phyloP scores from a whole-genome alignment of 2,113 vertebrate species.

The Paraplagusia blochii region DNA sequence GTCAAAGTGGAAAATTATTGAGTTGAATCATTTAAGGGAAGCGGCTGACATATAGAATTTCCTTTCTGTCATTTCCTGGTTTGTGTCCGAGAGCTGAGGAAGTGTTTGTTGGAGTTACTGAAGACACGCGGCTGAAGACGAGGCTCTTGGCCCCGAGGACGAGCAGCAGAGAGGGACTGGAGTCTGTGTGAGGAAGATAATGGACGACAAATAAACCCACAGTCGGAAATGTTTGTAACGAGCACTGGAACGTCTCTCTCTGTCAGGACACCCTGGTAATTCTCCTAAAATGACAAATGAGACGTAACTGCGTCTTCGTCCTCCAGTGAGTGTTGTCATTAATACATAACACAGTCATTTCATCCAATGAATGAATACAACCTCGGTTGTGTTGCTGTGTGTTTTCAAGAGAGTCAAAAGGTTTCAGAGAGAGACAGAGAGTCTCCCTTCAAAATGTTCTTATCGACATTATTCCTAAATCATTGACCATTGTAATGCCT shows the following conservation, averaged over 20 bases:
- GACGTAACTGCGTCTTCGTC: background rate
- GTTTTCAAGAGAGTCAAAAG: too few relatives aligned
- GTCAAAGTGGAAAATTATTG: constrained; percentile 12
- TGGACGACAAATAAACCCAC: background rate
- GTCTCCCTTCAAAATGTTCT: too few relatives aligned
- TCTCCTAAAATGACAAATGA: background rate
- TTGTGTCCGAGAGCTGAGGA: background rate
- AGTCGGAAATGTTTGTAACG: constrained; percentile 9
- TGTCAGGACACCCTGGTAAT: background rate
- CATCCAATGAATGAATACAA: too few relatives aligned
- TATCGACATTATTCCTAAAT: too few relatives aligned
- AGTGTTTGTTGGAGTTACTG: constrained; percentile 22
- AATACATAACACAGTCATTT: too few relatives aligned
- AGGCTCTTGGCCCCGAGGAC: constrained; percentile 36
- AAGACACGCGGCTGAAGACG: constrained; percentile 33
- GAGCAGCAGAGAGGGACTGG: constrained; percentile 2
- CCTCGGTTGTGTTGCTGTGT: too few relatives aligned
- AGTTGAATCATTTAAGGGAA: constrained; percentile 35
- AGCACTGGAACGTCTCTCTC: constrained; percentile 3
- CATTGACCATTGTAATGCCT: too few relatives aligned
- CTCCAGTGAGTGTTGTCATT: too few relatives aligned
- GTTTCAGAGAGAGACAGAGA: too few relatives aligned
- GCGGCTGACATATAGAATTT: constrained; percentile 52
- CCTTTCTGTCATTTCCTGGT: constrained; percentile 17
- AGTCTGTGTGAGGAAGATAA: constrained; percentile 57